Evolutionary conservation across 2,113 vertebrate species (phyloP), one percentile per base, ranked within the genome.

Genomic region (Haliaeetus leucogaster): DNA sequence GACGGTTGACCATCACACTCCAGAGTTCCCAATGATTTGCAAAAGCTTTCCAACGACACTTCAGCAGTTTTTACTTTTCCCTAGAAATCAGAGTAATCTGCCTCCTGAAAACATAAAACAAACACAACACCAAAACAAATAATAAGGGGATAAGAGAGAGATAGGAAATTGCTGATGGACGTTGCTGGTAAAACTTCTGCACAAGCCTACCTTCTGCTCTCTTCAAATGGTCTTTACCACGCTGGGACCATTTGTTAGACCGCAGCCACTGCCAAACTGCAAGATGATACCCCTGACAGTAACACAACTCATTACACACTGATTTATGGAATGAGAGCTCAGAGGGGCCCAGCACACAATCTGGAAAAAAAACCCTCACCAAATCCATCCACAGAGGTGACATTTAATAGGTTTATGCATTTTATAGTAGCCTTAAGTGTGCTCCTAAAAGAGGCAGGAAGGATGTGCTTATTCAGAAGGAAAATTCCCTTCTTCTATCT

Each of bases 271-370:
- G 93, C 90, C 95, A 96, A 94, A 93, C 43, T 92, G 91, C 89
- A 94, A 94, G 82, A 89, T 59, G 80, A 89, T 84, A 93, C 95
- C 67, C 79, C 76, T 84, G 87, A 94, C 91, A 97, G 94, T 18
- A 93, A 97, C 96, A 95, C 95, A 96, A 94, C 95, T 97, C 81
- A 81, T 96, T 97, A 94, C 84, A 83, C 40, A 9, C 62, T 95
- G 97, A 97, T 92, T 97, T 96, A 94, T 52, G 78, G 68, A 93
- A 70, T 26, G 74, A 87, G 79, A 95, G 82, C 90, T 65, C 38
- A 52, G 93, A 73, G 47, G 30, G 48, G 55, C 67, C 42, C 72
- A 65, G 65, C 61, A 76, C 78, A 85, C 65, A n/a, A 38, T 56
- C 52, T 38, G 59, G 32, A 82, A 76, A 81, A 53, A 53, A 29